A percentile compares a stretch with the other conserved stretches of the same genome.
These are phyloP conservation scores for Lasioglossum malachurum DNA, from an alignment of 2,888 invertebrate genomes.

Conservation along the genomic window DNA sequence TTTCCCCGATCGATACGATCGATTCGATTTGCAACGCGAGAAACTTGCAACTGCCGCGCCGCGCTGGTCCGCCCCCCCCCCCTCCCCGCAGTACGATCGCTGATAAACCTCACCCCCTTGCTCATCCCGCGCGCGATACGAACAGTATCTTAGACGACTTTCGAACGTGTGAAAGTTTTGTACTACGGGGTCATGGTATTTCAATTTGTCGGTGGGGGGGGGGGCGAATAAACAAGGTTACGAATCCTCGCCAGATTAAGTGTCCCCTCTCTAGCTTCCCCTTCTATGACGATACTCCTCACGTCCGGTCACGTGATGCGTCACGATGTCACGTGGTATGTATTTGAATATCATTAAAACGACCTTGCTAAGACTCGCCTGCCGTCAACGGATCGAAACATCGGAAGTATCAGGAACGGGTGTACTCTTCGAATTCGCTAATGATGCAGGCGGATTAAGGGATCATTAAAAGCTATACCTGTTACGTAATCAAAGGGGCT, in stretches of 20 bases:
- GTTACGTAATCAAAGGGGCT: constrained; percentile 58
- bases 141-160: neutral
- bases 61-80: neutral
- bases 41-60: constrained; percentile 3
- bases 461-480: constrained; percentile 47
- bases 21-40: constrained; percentile 47
- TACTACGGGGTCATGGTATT: neutral
- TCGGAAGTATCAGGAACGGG: neutral
- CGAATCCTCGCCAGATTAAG: neutral
- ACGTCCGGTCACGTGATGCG: too few relatives aligned
- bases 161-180: neutral
- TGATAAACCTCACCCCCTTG: neutral
- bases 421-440: neutral
- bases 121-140: neutral
- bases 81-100: neutral
- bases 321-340: neutral
- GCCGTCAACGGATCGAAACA: neutral
- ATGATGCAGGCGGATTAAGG: neutral
- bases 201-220: neutral
- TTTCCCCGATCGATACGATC: constrained; percentile 58
- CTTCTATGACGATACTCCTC: too few relatives aligned
- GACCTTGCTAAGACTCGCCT: neutral
- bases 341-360: neutral
- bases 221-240: neutral
- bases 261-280: too few relatives aligned